Conservation (phyloP, 2,888 invertebrate species). For the Pseudoips prasinana region DNA sequence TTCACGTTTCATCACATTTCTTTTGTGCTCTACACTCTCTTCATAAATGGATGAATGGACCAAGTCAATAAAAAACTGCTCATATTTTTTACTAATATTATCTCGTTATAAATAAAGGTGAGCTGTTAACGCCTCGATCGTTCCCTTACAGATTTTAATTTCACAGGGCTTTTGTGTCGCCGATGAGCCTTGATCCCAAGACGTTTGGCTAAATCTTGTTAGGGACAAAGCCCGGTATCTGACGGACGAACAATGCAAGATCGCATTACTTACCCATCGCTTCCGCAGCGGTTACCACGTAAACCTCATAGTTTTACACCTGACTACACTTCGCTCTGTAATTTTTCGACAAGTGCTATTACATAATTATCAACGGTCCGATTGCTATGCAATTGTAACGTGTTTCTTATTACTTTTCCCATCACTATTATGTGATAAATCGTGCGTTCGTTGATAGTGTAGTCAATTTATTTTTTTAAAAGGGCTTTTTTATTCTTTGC, state of each 20-base stretch:
- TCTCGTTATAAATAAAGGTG: too few species aligned
- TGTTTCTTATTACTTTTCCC: too few species aligned
- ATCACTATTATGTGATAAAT: too few species aligned
- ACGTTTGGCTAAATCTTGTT: constrained; percentile 64
- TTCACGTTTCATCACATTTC: too few species aligned
- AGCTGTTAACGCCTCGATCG: constrained; percentile 34
- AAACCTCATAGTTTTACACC: constrained; percentile 62
- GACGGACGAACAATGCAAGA: constrained; percentile 54
- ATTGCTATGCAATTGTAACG: constrained; percentile 25
- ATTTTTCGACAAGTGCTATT: constrained; percentile 49
- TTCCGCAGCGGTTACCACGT: constrained; percentile 60
- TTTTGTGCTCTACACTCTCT: too few species aligned
- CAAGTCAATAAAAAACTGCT: too few species aligned
- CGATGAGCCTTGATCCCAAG: constrained; percentile 48
- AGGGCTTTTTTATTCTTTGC: too few species aligned
- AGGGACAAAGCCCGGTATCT: constrained; percentile 50
- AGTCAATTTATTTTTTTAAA: too few species aligned
- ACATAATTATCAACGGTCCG: constrained; percentile 41
- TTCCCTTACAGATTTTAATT: constrained; percentile 46
- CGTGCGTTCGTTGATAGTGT: too few species aligned
- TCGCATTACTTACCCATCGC: constrained; percentile 57
- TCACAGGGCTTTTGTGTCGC: constrained; percentile 48
- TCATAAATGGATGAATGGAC: too few species aligned
- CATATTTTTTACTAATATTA: too few species aligned
- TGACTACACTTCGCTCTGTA: constrained; percentile 49